Conservation (phyloP, 1,140 invertebrate genomes). For the Euwallacea fornicatus region DNA sequence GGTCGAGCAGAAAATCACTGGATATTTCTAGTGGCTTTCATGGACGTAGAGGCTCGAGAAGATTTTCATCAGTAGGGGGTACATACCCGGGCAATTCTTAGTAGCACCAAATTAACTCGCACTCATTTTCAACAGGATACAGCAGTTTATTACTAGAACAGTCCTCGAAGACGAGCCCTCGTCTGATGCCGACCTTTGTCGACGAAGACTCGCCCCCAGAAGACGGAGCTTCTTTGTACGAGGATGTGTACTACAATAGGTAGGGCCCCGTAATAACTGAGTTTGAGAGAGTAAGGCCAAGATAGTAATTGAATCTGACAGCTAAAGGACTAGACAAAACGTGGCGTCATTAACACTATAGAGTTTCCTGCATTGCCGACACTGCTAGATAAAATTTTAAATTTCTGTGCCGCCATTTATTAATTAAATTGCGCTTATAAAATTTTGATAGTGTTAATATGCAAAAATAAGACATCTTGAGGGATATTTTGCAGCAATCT, state of each 20-base stretch:
- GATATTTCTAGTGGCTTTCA: slow-evolving; percentile 57
- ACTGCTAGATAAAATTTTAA: neutral
- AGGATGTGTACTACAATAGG: slow-evolving; percentile 50
- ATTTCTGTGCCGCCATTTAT: neutral
- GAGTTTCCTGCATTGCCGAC: no score
- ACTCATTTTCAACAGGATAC: slow-evolving; percentile 54
- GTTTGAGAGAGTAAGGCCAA: neutral
- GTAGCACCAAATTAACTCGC: neutral
- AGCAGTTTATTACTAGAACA: slow-evolving; percentile 67
- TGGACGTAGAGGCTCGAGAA: slow-evolving; percentile 55
- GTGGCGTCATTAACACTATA: no score
- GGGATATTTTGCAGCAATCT: slow-evolving; percentile 44
- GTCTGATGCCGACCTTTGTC: slow-evolving; percentile 45
- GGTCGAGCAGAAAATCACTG: slow-evolving; percentile 58
- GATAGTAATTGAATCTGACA: no score
- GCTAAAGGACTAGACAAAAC: no score
- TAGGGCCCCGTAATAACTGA: slow-evolving; percentile 20
- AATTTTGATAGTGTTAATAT: neutral
- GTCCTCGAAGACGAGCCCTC: slow-evolving; percentile 56
- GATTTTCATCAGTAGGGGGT: slow-evolving; percentile 68
- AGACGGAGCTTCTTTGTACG: slow-evolving; percentile 45
- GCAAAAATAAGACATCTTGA: neutral
- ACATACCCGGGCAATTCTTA: neutral
- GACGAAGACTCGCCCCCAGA: slow-evolving; percentile 51
- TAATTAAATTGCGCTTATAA: no score